Base-by-base conservation (phyloP, 2,888 invertebrate species). In the Arrhopalites spinosus region DNA sequence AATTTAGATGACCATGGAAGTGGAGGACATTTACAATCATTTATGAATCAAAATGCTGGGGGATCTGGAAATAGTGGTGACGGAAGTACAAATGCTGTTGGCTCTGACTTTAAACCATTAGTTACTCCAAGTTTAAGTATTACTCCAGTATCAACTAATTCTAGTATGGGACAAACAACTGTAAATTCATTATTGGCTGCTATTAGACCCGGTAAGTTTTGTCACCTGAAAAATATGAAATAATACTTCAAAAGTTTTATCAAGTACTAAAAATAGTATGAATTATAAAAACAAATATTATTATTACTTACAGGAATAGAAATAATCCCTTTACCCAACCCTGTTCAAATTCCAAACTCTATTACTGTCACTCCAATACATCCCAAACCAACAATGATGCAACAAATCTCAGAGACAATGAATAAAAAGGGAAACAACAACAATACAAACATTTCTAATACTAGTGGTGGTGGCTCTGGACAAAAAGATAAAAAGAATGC, bases 331-430 rank as follows among this genome's bases (percentile, higher is more conserved):
- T 93, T 77, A 87, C 90, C 1, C 88, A 91, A 17, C 86, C 90
- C 11, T 86, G 88, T 91, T 8, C 88, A 89, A 5, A 85, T 92
- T 36, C 91, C 93, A 13, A 92, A 92, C 83, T 93, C 94, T 0
- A 93, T 94, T 76, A 94, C 94, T 0, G 94, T 95, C 74, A 95
- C 94, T 0, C 93, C 94, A 2, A 93, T 94, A 56, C 84, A 87
- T 13, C 85, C 84, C 67, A 78, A 76, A 23, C 64, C 71, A 1
- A 1, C 56, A 27, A 36, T 63, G n/a, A 27, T 36, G 36, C 36
- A 36, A 36, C 72, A 36, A 45, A 23, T 59, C 2, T 29, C 68
- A 1, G 68, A 74, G 36, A 72, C 56, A 43, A 56, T 17, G 17
- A 69, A 69, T 0, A 73, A 70, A 53, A 59, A 59, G 11, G 25